These are phyloP conservation scores for Mechanitis messenoides DNA, from an alignment of 2,888 invertebrate species.

Conservation along the genomic window DNA sequence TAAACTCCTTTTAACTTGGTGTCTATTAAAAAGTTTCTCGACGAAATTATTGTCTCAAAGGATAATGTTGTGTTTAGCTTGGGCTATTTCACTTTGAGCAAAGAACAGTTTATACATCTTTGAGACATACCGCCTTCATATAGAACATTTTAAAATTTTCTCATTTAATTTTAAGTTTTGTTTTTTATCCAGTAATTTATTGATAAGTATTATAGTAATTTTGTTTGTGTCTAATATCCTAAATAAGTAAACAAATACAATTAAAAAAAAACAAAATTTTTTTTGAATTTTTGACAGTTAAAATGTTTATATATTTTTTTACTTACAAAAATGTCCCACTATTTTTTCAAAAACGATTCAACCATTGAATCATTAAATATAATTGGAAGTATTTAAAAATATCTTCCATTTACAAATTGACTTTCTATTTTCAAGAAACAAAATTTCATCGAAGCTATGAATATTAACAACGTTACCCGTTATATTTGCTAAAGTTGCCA, in stretches of 20 bases:
- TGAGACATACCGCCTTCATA: slow-evolving; percentile 2
- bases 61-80: slow-evolving; percentile 23
- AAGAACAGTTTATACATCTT: slow-evolving; percentile 9
- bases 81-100: slow-evolving; percentile 18
- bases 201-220: too few species aligned
- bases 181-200: too few species aligned
- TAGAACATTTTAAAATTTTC: too few species aligned
- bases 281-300: too few species aligned
- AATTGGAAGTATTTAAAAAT: slow-evolving; percentile 11
- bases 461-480: slow-evolving; percentile 27
- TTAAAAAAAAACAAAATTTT: too few species aligned
- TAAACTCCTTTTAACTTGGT: slow-evolving; percentile 10
- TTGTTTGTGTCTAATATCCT: too few species aligned
- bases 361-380: not conserved
- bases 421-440: slow-evolving; percentile 22
- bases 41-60: slow-evolving; percentile 19
- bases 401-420: slow-evolving; percentile 20
- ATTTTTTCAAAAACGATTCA: not conserved
- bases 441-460: slow-evolving; percentile 30
- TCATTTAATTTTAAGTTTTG: too few species aligned
- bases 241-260: too few species aligned
- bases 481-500: slow-evolving; percentile 28
- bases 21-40: slow-evolving; percentile 16
- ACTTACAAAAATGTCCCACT: too few species aligned
- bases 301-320: too few species aligned